Evolutionary conservation across 1,140 invertebrate genomes (phyloP).

Genomic region (Cydia amplana): DNA sequence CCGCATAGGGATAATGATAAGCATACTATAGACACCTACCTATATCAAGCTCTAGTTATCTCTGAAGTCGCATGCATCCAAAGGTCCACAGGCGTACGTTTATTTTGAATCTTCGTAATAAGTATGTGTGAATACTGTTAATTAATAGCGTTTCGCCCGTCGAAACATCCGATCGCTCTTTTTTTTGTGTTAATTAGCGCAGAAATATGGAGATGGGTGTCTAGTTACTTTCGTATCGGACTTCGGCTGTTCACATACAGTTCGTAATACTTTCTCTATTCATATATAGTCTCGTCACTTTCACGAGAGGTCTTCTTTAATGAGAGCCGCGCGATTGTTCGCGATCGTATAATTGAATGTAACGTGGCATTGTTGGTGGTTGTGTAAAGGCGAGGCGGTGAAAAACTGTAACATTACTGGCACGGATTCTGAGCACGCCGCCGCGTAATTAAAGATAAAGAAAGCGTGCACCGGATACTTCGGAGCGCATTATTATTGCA

Average conservation of each 20-base stretch:
- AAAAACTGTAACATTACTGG: slow-evolving; percentile 32
- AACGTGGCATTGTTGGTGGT: slow-evolving; percentile 38
- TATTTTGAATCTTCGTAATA: neutral
- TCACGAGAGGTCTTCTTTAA: slow-evolving; percentile 55
- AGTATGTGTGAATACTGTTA: neutral
- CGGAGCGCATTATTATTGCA: neutral
- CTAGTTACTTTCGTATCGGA: slow-evolving; percentile 50
- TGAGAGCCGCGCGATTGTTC: slow-evolving; percentile 60
- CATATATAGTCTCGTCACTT: slow-evolving; percentile 67
- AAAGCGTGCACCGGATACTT: slow-evolving; percentile 23
- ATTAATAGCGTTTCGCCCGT: neutral
- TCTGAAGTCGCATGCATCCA: too few species aligned
- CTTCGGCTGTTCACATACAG: slow-evolving; percentile 50
- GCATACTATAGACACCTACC: too few species aligned
- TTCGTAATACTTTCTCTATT: slow-evolving; percentile 67
- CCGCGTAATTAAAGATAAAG: slow-evolving; percentile 22
- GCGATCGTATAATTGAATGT: slow-evolving; percentile 52
- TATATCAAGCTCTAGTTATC: too few species aligned
- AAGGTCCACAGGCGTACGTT: too few species aligned
- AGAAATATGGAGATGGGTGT: slow-evolving; percentile 47
- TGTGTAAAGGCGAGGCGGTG: slow-evolving; percentile 41
- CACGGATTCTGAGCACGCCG: slow-evolving; percentile 30
- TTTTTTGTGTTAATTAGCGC: slow-evolving; percentile 38
- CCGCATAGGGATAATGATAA: too few species aligned
- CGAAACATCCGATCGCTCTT: slow-evolving; percentile 9